phyloP scores from a whole-genome alignment of 2,888 invertebrate genomes.

The Cephus nigrinus region DNA sequence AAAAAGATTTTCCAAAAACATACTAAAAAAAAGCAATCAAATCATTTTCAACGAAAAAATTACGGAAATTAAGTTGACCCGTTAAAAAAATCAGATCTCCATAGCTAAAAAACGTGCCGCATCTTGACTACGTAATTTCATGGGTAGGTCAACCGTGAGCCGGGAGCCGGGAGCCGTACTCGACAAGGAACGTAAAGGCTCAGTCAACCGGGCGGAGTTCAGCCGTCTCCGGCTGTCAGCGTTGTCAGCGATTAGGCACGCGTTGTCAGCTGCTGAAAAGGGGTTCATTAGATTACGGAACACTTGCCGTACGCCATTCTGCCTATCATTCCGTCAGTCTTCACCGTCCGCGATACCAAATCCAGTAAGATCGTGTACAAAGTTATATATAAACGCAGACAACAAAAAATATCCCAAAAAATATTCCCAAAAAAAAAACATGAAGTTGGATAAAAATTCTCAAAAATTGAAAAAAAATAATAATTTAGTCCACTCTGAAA shows the following conservation, averaged over 20 bases:
- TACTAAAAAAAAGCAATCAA: too few species aligned
- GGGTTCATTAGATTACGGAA: conserved; percentile 47
- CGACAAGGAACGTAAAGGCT: background rate
- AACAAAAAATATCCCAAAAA: background rate
- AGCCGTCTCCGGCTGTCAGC: conserved; percentile 41
- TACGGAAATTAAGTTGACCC: background rate
- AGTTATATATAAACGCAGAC: background rate
- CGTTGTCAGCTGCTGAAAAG: conserved; percentile 48
- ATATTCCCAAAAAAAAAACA: background rate
- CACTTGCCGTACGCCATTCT: conserved; percentile 35
- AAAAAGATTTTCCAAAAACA: too few species aligned
- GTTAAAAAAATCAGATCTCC: background rate
- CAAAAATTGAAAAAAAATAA: background rate
- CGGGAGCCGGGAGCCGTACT: background rate
- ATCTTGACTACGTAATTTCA: background rate
- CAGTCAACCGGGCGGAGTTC: conserved; percentile 31
- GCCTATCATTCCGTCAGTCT: conserved; percentile 32
- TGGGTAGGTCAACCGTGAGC: background rate
- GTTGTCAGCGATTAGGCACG: conserved; percentile 49
- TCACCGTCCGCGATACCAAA: background rate
- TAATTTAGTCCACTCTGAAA: background rate
- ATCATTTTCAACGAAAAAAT: background rate
- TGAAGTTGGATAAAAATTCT: background rate
- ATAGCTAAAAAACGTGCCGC: background rate
- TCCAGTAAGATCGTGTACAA: background rate